A percentile compares a stretch with the other conserved stretches of the same genome.
Conservation (phyloP, 2,797 vertebrate species). For the Coracias cyanogaster region DNA sequence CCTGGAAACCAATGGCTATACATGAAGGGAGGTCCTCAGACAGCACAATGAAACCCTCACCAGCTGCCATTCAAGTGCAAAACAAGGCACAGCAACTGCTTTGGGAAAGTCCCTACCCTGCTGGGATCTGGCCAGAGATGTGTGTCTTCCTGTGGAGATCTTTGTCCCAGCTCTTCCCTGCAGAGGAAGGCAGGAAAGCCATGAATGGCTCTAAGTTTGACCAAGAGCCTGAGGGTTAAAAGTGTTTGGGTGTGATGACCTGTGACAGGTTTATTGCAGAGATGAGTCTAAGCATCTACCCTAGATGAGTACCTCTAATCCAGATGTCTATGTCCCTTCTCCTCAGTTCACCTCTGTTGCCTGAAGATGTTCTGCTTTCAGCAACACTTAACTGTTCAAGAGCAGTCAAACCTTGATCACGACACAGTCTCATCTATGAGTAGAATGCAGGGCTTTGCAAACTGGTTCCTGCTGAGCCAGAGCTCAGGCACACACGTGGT, state of each 20-base stretch:
- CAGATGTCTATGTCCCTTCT: background rate
- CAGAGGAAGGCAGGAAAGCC: background rate
- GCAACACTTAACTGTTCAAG: background rate
- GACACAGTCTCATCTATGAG: background rate
- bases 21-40: background rate
- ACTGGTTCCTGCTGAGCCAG: background rate
- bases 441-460: background rate
- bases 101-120: background rate
- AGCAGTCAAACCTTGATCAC: background rate
- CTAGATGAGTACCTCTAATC: background rate
- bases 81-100: background rate
- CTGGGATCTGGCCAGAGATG: background rate
- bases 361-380: background rate
- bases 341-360: background rate
- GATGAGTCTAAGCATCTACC: background rate
- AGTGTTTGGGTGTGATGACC: background rate
- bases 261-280: background rate
- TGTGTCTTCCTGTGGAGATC: background rate
- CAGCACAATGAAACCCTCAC: background rate
- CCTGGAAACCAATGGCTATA: background rate
- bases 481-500: background rate
- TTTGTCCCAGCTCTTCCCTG: background rate
- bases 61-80: background rate
- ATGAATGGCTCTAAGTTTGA: background rate
- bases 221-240: background rate